phyloP scores from a whole-genome alignment of 64 coral and sea anemone species.

The Astreopora myriophthalma region DNA sequence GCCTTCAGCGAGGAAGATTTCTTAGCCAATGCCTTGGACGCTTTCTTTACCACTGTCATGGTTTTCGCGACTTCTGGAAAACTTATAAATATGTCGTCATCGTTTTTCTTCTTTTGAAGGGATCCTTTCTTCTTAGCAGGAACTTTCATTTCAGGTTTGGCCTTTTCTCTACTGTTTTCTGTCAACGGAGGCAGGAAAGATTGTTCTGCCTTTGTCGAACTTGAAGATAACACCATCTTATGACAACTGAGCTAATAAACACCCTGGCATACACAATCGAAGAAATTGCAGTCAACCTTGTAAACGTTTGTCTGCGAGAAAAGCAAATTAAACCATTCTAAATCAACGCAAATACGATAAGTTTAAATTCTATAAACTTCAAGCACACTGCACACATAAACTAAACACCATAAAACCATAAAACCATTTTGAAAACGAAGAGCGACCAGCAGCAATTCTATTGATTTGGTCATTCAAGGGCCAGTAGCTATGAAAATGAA shows the following conservation, averaged over 20 bases:
- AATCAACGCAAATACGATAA: too few relatives aligned
- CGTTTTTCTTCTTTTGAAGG: not conserved
- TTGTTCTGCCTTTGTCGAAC: not conserved
- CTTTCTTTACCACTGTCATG: not conserved
- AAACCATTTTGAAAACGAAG: too few relatives aligned
- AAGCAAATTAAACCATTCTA: too few relatives aligned
- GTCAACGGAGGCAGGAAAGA: constrained; percentile 7
- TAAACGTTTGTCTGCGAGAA: too few relatives aligned
- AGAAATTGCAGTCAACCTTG: too few relatives aligned
- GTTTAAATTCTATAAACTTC: too few relatives aligned
- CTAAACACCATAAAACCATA: too few relatives aligned
- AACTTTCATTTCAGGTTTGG: not conserved
- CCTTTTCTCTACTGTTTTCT: not conserved
- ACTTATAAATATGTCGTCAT: not conserved
- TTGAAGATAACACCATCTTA: not conserved
- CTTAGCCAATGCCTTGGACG: not conserved
- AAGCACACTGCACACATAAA: too few relatives aligned
- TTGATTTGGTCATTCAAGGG: too few relatives aligned
- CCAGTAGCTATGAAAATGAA: too few relatives aligned
- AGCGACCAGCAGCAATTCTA: too few relatives aligned
- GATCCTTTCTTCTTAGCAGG: not conserved
- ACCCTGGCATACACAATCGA: not conserved
- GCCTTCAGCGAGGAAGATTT: not conserved
- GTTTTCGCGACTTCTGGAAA: constrained; percentile 7
- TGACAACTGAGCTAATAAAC: not conserved